A percentile compares a stretch with the other conserved stretches of the same genome.
These are phyloP conservation scores for Melospiza georgiana DNA, from an alignment of 2,113 vertebrate species.

Conservation along the genomic window DNA sequence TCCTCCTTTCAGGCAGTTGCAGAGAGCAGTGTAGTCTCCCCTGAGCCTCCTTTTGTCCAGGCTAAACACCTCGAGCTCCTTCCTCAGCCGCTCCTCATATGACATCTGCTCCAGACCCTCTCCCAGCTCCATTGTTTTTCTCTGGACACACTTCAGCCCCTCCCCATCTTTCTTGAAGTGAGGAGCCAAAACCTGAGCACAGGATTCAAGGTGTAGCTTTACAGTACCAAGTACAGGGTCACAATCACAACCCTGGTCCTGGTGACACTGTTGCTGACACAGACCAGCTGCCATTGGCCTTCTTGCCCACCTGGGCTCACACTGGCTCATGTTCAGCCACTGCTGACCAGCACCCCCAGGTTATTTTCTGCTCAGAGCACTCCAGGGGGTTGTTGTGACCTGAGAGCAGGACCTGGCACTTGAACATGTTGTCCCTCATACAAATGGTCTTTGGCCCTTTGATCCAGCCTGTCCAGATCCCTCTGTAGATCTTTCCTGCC, in stretches of 20 bases:
- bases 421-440: not conserved
- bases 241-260: not conserved
- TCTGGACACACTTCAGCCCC: not conserved
- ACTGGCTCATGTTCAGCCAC: accelerated
- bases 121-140: not conserved
- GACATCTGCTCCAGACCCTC: not conserved
- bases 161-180: not conserved
- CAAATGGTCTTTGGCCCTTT: not conserved
- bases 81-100: not conserved
- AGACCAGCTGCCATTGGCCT: not conserved
- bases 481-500: not conserved
- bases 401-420: not conserved
- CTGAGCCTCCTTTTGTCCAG: not conserved
- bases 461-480: not conserved
- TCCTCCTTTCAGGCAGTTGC: not conserved
- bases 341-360: not conserved
- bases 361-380: not conserved
- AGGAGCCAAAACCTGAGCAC: not conserved
- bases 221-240: not conserved
- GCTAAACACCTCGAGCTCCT: not conserved
- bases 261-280: not conserved
- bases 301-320: not conserved
- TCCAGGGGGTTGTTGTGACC: not conserved
- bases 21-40: not conserved
- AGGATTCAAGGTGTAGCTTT: not conserved